Evolutionary conservation across 2,888 invertebrate genomes (phyloP), one percentile per base, ranked within the genome.

Genomic region (Rotaria macrura): DNA sequence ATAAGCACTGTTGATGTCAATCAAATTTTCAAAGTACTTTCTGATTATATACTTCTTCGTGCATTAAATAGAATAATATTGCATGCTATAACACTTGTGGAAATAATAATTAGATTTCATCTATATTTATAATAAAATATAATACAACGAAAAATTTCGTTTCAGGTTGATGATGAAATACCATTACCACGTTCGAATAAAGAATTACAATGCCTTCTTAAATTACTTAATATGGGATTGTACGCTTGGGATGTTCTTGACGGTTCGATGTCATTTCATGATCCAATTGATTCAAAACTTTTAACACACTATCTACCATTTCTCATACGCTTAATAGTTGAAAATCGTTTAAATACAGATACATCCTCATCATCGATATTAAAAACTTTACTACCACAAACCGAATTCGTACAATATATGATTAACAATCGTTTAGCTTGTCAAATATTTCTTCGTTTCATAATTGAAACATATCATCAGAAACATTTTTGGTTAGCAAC

Each of bases 391-490:
- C 43, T 79, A 43, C 40, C 40, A 12, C 40, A 43, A 79, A 43
- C 43, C 4, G 79, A 79, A 79, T 79, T 79, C 34, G n/a, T 79
- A n/a, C 79, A 79, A 79, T 79, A 79, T 43, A 79, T 79, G 79
- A 25, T n/a, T 23, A 40, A 40, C 43, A 79, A 79, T 79, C 79
- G 79, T 43, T n/a, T 79, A 43, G 25, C 79, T 12, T 43, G 43
- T 79, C 40, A 79, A 14, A n/a, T 79, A n/a, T 79, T 79, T 79
- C 43, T 79, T 43, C 43, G 79, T 79, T 79, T 79, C 34, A 79
- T 79, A n/a, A 43, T 79, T 25, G 43, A 43, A 43, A 40, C 38
- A 7, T 79, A 43, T 79, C 40, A 79, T 79, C 79, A 79, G 7
- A 40, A 43, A 79, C 79, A 79, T 14, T 79, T 79, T n/a, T 79